Evolutionary conservation across 2,797 vertebrate species (phyloP), one percentile per base, ranked within the genome.

Genomic region (Selene dorsalis): DNA sequence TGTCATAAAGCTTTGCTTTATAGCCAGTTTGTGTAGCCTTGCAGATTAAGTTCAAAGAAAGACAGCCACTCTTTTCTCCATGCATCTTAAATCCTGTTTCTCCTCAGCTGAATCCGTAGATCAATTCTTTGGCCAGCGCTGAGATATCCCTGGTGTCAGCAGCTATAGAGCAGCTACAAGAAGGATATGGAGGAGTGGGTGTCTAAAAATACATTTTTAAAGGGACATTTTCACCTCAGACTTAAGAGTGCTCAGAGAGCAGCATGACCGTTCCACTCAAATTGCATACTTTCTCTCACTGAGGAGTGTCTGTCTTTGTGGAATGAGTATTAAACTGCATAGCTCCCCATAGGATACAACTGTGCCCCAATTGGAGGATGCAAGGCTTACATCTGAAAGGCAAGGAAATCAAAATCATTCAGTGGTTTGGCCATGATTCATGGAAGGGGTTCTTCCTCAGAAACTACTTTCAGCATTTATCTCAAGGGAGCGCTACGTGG

Each of bases 11-110:
- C 88, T 87, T 80, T 90, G 77, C 88, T 94, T 95, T 92, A 94
- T 92, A 92, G 90, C 87, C 89, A 74, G 93, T 92, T 93, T 94
- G 91, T 93, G 87, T 92, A 94, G 91, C 92, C 89, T 82, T 82
- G 91, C 90, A 94, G 94, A 95, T 95, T 94, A 94, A 91, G 88
- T 93, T 94, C 89, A 95, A 93, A 94, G 92, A 92, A 87, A 93
- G 87, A 89, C 76, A 68, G 85, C 83, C 78, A 68, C 85, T 92
- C 86, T 91, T 84, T 91, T 84, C 87, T 84, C 80, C 78, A 78
- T 88, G 85, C 90, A 89, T 93, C 89, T 93, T 93, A 93, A 95
- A 94, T 94, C 93, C 92, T 78, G 82, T 89, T 93, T 92, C 87
- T 90, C 84, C 87, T 92, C 84, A 77, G 87, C 89, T 84, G 79